Percentiles rank a stretch among this genome's conserved stretches.
Conservation (phyloP, 37 sponge, comb jelly and placozoan species). For the Agelas oroides region DNA sequence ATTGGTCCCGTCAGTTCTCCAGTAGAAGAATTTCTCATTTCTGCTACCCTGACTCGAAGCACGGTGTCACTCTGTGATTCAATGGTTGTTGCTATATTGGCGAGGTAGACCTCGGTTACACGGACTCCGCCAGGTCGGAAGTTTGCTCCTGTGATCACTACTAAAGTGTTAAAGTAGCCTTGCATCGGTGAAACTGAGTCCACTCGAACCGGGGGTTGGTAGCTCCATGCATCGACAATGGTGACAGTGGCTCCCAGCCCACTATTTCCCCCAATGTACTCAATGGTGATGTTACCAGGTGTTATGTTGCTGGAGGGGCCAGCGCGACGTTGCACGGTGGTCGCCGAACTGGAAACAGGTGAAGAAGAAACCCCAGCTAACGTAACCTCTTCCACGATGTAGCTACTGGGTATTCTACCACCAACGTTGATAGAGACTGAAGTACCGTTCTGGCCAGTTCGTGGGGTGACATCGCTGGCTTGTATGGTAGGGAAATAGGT, state of each 20-base stretch:
- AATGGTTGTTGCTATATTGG: slow-evolving; percentile 37
- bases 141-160: slow-evolving; percentile 27
- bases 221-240: slow-evolving; percentile 47
- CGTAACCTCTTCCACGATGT: slow-evolving; percentile 3
- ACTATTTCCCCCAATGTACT: background rate
- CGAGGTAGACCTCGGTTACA: slow-evolving; percentile 20
- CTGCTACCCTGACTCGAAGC: slow-evolving; percentile 20
- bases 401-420: background rate
- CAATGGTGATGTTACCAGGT: slow-evolving; percentile 13
- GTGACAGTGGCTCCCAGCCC: slow-evolving; percentile 5
- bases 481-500: slow-evolving; percentile 49
- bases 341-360: background rate
- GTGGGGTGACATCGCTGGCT: slow-evolving; percentile 39
- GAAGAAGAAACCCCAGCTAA: slow-evolving; percentile 24
- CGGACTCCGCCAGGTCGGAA: slow-evolving; percentile 35
- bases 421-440: slow-evolving; percentile 47
- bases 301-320: slow-evolving; percentile 9
- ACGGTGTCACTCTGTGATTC: slow-evolving; percentile 35
- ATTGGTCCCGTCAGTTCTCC: slow-evolving; percentile 43
- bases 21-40: slow-evolving; percentile 14
- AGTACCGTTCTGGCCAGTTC: slow-evolving; percentile 73
- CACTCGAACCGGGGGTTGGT: slow-evolving; percentile 12
- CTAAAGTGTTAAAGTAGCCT: slow-evolving; percentile 57
- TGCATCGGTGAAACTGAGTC: background rate
- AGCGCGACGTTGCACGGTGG: slow-evolving; percentile 25